Conservation (phyloP, 2,797 vertebrate species). For the Lutjanus campechanus region DNA sequence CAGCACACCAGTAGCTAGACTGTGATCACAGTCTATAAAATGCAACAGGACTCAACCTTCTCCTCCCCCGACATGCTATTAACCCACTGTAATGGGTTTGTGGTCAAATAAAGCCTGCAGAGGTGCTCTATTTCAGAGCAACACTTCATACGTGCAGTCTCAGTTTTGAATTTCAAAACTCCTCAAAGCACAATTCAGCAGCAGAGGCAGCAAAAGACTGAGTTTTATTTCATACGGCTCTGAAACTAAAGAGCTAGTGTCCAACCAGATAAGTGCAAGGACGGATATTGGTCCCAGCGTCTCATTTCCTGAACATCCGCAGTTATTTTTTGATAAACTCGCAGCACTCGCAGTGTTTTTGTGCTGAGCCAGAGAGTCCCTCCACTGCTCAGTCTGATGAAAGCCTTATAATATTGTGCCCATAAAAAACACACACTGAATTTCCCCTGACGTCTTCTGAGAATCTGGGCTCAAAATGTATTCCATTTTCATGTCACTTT, state of each 20-base stretch:
- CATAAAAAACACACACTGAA: conserved; percentile 21
- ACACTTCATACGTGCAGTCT: conserved; percentile 1
- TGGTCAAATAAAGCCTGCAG: conserved; percentile 51
- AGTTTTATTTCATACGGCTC: conserved; percentile 13
- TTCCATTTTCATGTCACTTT: conserved; percentile 40
- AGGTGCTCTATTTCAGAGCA: conserved; percentile 36
- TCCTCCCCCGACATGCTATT: conserved; percentile 22
- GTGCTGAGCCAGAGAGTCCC: conserved; percentile 9
- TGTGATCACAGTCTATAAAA: conserved; percentile 44
- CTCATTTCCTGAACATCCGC: conserved; percentile 44
- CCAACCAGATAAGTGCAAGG: not conserved
- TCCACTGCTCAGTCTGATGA: conserved; percentile 14
- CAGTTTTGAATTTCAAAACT: not conserved
- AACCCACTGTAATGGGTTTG: conserved; percentile 52
- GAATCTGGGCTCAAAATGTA: conserved; percentile 10
- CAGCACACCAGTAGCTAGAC: conserved; percentile 19
- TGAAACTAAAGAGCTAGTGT: conserved; percentile 2
- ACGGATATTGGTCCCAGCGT: conserved; percentile 38
- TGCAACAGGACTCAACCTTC: conserved; percentile 34
- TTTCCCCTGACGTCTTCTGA: conserved; percentile 19
- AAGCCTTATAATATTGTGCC: conserved; percentile 6
- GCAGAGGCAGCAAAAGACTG: not conserved
- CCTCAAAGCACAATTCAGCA: conserved; percentile 21
- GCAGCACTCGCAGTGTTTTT: not conserved
- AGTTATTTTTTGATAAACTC: conserved; percentile 33